These are phyloP conservation scores for Tinea pellionella DNA, from an alignment of 2,888 invertebrate genomes.

Conservation along the genomic window DNA sequence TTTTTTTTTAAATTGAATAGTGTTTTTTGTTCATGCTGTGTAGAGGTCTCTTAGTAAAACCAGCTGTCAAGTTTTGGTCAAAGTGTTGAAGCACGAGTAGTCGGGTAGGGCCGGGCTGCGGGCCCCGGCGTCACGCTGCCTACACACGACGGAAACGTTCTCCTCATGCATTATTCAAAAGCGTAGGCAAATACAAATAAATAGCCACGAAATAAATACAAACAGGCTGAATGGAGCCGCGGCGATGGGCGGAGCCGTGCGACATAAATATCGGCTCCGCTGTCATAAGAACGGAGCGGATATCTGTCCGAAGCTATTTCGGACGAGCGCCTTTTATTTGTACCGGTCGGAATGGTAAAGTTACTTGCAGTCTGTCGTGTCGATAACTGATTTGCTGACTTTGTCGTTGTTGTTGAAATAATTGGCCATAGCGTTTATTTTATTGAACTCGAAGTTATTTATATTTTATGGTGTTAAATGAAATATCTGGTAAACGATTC, in stretches of 20 bases:
- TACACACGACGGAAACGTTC: constrained; percentile 67
- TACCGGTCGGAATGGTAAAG: constrained; percentile 15
- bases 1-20: too few species aligned
- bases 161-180: constrained; percentile 67
- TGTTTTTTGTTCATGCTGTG: too few species aligned
- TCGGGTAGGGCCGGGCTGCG: constrained; percentile 19
- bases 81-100: constrained; percentile 32
- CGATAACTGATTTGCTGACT: constrained; percentile 21
- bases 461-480: too few species aligned
- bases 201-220: constrained; percentile 68
- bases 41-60: not conserved
- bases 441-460: not conserved
- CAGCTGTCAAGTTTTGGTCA: constrained; percentile 17
- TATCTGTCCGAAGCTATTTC: constrained; percentile 36
- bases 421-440: constrained; percentile 3
- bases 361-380: constrained; percentile 17
- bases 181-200: constrained; percentile 67
- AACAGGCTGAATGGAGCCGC: constrained; percentile 66
- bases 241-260: constrained; percentile 60
- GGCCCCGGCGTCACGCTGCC: constrained; percentile 62
- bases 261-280: constrained; percentile 64
- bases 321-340: constrained; percentile 14
- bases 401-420: constrained; percentile 5
- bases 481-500: too few species aligned
- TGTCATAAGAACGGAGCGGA: constrained; percentile 57